Conservation (phyloP, 2,888 invertebrate species). For the Chelonus formosanus region DNA sequence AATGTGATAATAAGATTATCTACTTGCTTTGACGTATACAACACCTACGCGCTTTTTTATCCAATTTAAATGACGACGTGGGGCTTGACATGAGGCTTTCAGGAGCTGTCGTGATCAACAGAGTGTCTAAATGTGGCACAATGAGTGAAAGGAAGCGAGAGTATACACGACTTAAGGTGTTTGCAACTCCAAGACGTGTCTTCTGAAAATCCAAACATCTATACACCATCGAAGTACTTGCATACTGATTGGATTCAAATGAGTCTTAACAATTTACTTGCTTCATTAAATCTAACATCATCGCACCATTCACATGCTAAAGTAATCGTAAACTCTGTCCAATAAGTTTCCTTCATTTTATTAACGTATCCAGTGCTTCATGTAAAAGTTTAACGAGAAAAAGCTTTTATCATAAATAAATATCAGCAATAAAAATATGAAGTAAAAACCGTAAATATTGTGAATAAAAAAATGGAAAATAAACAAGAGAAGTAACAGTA, state of each 20-base stretch:
- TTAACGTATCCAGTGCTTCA: neutral
- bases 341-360: too few species aligned
- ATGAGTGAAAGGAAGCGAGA: conserved; percentile 11
- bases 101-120: conserved; percentile 16
- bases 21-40: conserved; percentile 10
- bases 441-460: conserved; percentile 7
- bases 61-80: conserved; percentile 25
- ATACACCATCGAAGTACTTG: conserved; percentile 25
- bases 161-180: conserved; percentile 16
- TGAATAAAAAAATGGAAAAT: neutral
- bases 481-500: neutral
- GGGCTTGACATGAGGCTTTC: conserved; percentile 17
- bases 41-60: conserved; percentile 5
- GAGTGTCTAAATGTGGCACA: conserved; percentile 5
- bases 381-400: neutral
- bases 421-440: conserved; percentile 11
- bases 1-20: conserved; percentile 13
- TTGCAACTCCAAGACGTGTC: conserved; percentile 28
- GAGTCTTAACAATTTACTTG: conserved; percentile 27
- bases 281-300: conserved; percentile 22
- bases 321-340: conserved; percentile 4
- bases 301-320: conserved; percentile 11
- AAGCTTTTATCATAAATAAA: conserved; percentile 2
- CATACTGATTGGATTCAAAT: conserved; percentile 33
- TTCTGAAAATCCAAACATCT: conserved; percentile 21